These are phyloP conservation scores for Nematostella vectensis DNA, from an alignment of 92 coral and sea anemone genomes.

Conservation along the genomic window DNA sequence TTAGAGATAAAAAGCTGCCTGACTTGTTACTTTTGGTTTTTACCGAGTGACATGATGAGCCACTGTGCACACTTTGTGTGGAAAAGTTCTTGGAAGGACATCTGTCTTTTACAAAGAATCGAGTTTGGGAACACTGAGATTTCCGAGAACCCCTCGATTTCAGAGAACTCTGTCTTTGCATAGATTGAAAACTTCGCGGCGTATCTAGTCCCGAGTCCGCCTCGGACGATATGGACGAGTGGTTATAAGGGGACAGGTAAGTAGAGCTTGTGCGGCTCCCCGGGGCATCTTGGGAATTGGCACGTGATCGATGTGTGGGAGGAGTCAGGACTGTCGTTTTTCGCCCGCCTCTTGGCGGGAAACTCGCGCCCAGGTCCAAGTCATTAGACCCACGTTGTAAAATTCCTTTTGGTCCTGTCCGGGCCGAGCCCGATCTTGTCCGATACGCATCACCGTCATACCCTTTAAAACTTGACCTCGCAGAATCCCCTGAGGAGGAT, in stretches of 20 bases:
- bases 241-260: not conserved
- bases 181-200: conserved; percentile 7
- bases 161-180: not conserved
- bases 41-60: conserved; percentile 15
- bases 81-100: conserved; percentile 16
- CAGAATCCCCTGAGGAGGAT: conserved; percentile 16
- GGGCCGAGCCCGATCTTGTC: not conserved
- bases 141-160: conserved; percentile 3
- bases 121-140: not conserved
- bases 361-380: not conserved
- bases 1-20: conserved; percentile 43
- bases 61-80: conserved; percentile 9
- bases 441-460: not conserved
- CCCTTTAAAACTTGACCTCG: not conserved
- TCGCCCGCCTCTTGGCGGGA: not conserved
- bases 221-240: conserved; percentile 12
- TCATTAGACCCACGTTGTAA: not conserved
- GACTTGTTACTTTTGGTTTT: conserved; percentile 9
- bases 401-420: not conserved
- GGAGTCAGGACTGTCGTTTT: not conserved
- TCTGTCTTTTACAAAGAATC: conserved; percentile 10
- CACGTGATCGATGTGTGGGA: not conserved
- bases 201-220: conserved; percentile 33
- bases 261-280: not conserved
- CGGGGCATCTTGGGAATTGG: not conserved